Conservation (phyloP, 1,140 invertebrate species). For the Drosophila simulans region DNA sequence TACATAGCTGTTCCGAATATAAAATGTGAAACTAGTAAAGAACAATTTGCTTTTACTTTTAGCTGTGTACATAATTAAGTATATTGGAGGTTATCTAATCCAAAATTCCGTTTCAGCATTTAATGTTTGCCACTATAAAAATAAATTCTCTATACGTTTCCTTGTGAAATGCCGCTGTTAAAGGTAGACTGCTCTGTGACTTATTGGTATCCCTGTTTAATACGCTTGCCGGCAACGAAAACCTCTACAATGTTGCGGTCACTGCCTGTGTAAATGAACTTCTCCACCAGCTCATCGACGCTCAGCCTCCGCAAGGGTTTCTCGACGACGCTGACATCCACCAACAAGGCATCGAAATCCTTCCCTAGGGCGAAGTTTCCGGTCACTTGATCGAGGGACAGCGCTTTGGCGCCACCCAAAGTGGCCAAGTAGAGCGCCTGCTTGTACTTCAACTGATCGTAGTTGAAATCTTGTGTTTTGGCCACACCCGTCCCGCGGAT, state of each 20-base stretch:
- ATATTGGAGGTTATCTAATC: conserved; percentile 11
- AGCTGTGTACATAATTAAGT: conserved; percentile 30
- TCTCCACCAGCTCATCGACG: conserved; percentile 88
- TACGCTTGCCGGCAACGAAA: conserved; percentile 89
- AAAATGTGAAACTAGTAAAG: conserved; percentile 25
- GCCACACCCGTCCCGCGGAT: conserved; percentile 62
- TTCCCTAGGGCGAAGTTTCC: conserved; percentile 93
- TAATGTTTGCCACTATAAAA: conserved; percentile 33
- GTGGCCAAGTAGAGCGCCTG: conserved; percentile 94
- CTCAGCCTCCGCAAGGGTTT: conserved; percentile 74
- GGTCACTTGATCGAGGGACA: conserved; percentile 89
- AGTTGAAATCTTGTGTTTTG: conserved; percentile 36
- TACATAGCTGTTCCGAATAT: conserved; percentile 41
- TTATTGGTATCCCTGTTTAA: conserved; percentile 61
- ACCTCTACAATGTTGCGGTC: conserved; percentile 93
- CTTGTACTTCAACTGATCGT: conserved; percentile 88
- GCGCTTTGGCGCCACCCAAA: conserved; percentile 92
- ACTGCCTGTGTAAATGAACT: conserved; percentile 93
- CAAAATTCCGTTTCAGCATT: conserved; percentile 17
- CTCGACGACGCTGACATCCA: conserved; percentile 87
- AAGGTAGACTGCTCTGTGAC: conserved; percentile 17
- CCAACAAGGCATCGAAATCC: conserved; percentile 93
- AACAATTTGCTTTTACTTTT: conserved; percentile 11
- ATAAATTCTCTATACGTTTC: conserved; percentile 62
- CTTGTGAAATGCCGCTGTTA: conserved; percentile 49